Evolutionary conservation across 2,888 invertebrate species (phyloP).

Genomic region (Cabera pusaria): DNA sequence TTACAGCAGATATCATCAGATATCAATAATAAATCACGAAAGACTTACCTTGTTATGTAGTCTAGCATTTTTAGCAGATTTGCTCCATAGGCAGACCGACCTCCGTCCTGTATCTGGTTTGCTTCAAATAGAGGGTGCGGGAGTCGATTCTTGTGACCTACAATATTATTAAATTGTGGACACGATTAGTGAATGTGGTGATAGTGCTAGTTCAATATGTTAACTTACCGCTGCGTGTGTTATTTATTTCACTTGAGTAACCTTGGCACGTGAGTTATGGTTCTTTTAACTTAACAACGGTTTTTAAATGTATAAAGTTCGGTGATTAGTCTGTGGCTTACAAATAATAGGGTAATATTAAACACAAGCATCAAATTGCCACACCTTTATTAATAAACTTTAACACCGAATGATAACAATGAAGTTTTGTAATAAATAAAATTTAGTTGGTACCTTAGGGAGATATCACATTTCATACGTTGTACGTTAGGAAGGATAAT

Average conservation of each 20-base stretch:
- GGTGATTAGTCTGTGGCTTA: background rate
- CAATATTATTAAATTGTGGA: slow-evolving; percentile 20
- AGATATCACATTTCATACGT: slow-evolving; percentile 54
- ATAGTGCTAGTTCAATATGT: background rate
- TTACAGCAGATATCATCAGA: no score
- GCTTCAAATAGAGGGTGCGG: slow-evolving; percentile 64
- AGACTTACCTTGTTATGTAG: slow-evolving; percentile 30
- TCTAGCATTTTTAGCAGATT: slow-evolving; percentile 30
- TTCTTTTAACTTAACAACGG: no score
- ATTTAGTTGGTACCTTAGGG: slow-evolving; percentile 29
- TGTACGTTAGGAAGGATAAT: slow-evolving; percentile 15
- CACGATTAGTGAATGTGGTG: slow-evolving; percentile 2
- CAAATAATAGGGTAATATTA: slow-evolving; percentile 5
- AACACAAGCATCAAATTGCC: slow-evolving; percentile 35
- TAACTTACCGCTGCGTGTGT: slow-evolving; percentile 2
- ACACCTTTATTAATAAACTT: slow-evolving; percentile 50
- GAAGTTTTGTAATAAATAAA: slow-evolving; percentile 41
- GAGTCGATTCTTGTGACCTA: slow-evolving; percentile 71
- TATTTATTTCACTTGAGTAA: background rate
- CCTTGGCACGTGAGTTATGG: no score
- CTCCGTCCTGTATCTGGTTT: slow-evolving; percentile 19
- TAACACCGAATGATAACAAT: slow-evolving; percentile 41
- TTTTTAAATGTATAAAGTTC: no score
- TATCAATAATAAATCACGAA: no score
- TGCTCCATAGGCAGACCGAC: slow-evolving; percentile 22